Conservation (phyloP, 2,888 invertebrate genomes). For the Drosophila lacicola region DNA sequence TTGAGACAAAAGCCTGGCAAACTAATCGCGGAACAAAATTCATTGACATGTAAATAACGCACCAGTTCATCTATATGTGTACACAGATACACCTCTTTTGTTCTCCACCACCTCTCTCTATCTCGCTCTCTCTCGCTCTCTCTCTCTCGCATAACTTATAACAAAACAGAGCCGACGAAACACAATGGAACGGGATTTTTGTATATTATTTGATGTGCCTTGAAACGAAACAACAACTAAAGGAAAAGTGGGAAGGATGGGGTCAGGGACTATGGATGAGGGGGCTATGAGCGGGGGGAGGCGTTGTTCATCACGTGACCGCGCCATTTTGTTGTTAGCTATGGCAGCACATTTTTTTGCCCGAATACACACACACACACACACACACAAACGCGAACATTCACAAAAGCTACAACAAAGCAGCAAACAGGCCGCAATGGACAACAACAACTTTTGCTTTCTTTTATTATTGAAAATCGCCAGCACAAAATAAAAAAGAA, state of each 20-base stretch:
- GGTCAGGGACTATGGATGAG: neutral
- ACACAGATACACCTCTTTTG: constrained; percentile 1
- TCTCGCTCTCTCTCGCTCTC: constrained; percentile 3
- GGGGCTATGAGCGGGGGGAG: neutral
- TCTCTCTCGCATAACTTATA: constrained; percentile 34
- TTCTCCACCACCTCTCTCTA: neutral
- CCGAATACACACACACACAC: constrained; percentile 24
- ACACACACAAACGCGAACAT: constrained; percentile 7
- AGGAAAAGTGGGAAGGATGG: neutral
- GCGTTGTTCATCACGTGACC: constrained; percentile 54
- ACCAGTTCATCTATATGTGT: constrained; percentile 40
- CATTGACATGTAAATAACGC: constrained; percentile 73
- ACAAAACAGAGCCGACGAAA: constrained; percentile 24
- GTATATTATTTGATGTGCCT: constrained; percentile 44
- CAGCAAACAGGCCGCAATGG: constrained; percentile 50
- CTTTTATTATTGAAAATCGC: constrained; percentile 75
- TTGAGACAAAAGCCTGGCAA: constrained; percentile 49
- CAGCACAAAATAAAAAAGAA: constrained; percentile 36
- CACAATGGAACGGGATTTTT: constrained; percentile 25
- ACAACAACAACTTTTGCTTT: constrained; percentile 54
- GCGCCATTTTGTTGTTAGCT: constrained; percentile 74
- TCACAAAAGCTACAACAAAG: constrained; percentile 26
- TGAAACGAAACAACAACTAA: constrained; percentile 13
- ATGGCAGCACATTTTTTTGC: constrained; percentile 53
- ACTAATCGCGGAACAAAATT: constrained; percentile 66